Evolutionary conservation across 2,113 vertebrate genomes (phyloP).

Genomic region (Vombatus ursinus): DNA sequence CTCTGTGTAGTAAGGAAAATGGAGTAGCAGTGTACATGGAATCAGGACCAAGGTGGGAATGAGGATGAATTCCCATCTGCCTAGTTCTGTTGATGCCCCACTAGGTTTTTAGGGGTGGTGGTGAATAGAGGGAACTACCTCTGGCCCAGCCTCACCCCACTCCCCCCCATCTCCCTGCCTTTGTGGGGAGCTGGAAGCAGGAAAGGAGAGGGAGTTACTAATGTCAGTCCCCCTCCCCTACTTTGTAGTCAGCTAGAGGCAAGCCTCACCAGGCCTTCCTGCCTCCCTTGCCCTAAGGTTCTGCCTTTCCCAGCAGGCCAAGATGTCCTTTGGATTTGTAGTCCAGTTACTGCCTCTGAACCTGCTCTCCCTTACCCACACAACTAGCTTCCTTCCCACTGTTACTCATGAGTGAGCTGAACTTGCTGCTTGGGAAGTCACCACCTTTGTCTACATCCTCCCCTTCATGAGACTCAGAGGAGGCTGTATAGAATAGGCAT

Average conservation of each 20-base stretch:
- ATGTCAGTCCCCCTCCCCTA: neutral
- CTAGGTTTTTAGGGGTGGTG: neutral
- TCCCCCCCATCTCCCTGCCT: neutral
- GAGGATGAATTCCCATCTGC: neutral
- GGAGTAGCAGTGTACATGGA: neutral
- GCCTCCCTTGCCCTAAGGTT: conserved; percentile 7
- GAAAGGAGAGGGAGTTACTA: neutral
- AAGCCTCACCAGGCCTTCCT: neutral
- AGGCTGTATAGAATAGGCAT: conserved; percentile 16
- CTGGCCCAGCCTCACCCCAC: neutral
- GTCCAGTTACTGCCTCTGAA: neutral
- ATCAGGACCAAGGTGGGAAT: neutral
- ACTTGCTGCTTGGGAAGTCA: neutral
- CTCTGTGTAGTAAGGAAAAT: neutral
- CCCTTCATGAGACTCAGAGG: neutral
- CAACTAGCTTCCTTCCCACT: neutral
- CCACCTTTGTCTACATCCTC: neutral
- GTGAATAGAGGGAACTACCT: neutral
- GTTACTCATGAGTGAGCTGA: neutral
- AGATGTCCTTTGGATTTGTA: neutral
- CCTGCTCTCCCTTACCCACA: neutral
- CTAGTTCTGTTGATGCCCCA: neutral
- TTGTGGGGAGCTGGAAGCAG: conserved; percentile 23
- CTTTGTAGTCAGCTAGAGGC: neutral
- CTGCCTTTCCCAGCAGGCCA: neutral